A percentile compares a stretch with the other conserved stretches of the same genome.
These are phyloP conservation scores for Sipunculus nudus DNA, from an alignment of 2,888 invertebrate species.

Conservation along the genomic window DNA sequence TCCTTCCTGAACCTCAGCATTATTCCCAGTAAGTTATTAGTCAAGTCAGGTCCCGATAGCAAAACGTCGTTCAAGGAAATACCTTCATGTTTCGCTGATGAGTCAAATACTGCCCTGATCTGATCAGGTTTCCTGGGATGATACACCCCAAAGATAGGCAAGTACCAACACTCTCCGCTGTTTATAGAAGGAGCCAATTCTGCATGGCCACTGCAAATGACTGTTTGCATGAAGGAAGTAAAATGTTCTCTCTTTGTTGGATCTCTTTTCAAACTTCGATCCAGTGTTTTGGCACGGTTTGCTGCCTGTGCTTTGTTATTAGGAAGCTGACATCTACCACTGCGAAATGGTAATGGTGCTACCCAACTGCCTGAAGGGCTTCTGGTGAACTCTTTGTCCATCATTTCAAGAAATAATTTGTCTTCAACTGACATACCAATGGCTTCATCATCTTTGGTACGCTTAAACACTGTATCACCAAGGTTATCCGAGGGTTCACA, in stretches of 20 bases:
- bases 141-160: slow-evolving; percentile 34
- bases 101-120: slow-evolving; percentile 37
- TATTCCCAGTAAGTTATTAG: slow-evolving; percentile 34
- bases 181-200: not conserved
- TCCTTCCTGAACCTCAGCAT: slow-evolving; percentile 30
- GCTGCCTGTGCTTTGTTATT: not conserved
- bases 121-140: slow-evolving; percentile 37
- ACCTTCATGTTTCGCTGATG: slow-evolving; percentile 30
- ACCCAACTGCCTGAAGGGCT: no score
- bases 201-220: not conserved
- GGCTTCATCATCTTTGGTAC: no score
- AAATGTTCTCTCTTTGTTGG: slow-evolving; percentile 1
- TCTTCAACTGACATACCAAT: no score
- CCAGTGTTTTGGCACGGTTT: not conserved
- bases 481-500: no score
- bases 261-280: not conserved
- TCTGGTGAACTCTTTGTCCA: no score
- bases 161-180: slow-evolving; percentile 32
- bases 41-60: slow-evolving; percentile 37
- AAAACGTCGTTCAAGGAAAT: slow-evolving; percentile 33
- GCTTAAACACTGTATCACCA: no score
- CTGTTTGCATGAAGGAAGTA: not conserved
- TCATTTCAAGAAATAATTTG: no score
- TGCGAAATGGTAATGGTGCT: no score
- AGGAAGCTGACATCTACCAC: no score